phyloP scores from a whole-genome alignment of 1,140 invertebrate genomes.

The Wiebesia pumilae region DNA sequence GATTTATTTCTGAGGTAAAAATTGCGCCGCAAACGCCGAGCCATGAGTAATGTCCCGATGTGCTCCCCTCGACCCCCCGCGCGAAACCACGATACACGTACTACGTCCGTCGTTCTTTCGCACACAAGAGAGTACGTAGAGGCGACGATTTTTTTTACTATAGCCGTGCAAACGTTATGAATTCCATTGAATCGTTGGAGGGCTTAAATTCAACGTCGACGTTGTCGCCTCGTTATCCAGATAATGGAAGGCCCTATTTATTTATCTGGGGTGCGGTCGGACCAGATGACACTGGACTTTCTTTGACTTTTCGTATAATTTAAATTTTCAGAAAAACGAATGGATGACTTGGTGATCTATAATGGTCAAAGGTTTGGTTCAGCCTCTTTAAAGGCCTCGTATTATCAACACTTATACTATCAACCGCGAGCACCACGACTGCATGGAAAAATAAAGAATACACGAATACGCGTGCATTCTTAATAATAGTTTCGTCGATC shows the following conservation, averaged over 20 bases:
- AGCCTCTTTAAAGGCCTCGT: not conserved
- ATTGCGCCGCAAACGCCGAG: slow-evolving; percentile 70
- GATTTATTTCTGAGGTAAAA: slow-evolving; percentile 74
- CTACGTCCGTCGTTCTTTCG: not conserved
- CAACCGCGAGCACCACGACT: not conserved
- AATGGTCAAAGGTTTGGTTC: slow-evolving; percentile 6
- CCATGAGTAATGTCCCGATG: slow-evolving; percentile 72
- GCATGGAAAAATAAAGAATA: not conserved
- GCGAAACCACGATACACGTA: not conserved
- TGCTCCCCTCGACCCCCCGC: slow-evolving; percentile 30
- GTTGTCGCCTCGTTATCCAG: slow-evolving; percentile 66
- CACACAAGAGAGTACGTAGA: not conserved
- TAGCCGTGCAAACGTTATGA: slow-evolving; percentile 69
- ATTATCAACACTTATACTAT: no score
- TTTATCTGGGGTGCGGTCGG: slow-evolving; percentile 63
- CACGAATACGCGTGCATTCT: not conserved
- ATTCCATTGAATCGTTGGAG: slow-evolving; percentile 70
- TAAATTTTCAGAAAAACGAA: slow-evolving; percentile 10
- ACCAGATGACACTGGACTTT: slow-evolving; percentile 60
- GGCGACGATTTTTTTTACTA: slow-evolving; percentile 62
- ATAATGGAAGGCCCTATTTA: slow-evolving; percentile 72
- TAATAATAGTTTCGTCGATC: not conserved
- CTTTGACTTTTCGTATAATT: slow-evolving; percentile 6
- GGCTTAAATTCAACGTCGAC: slow-evolving; percentile 49
- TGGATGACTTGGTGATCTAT: not conserved